phyloP scores from a whole-genome alignment of 1,140 invertebrate species.

The Drosophila tristis region DNA sequence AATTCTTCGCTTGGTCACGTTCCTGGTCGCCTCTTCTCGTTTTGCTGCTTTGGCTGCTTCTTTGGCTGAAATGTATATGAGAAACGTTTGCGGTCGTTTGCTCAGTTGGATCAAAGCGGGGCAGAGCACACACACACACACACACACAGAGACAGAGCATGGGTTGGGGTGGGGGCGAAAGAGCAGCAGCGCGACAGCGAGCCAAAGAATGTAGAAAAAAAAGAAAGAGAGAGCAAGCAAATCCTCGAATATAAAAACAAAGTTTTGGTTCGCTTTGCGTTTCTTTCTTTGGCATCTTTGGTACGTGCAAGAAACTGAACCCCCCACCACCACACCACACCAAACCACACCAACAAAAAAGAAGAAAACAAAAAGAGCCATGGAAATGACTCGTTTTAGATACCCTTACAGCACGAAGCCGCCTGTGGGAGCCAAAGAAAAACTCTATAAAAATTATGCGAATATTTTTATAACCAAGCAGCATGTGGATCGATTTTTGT shows the following conservation, averaged over 20 bases:
- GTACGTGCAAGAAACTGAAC: slow-evolving; percentile 61
- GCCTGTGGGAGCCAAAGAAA: too few species aligned
- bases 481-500: too few species aligned
- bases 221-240: slow-evolving; percentile 10
- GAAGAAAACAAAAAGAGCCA: too few species aligned
- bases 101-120: slow-evolving; percentile 24
- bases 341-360: not conserved
- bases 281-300: slow-evolving; percentile 51
- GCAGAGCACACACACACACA: too few species aligned
- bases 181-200: too few species aligned
- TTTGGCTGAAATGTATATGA: slow-evolving; percentile 47
- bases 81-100: slow-evolving; percentile 47
- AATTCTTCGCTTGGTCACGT: slow-evolving; percentile 50
- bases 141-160: too few species aligned
- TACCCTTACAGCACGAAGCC: too few species aligned
- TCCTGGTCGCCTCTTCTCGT: slow-evolving; percentile 16
- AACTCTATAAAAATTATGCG: too few species aligned
- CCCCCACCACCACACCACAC: too few species aligned
- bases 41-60: not conserved
- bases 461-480: too few species aligned
- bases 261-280: slow-evolving; percentile 40
- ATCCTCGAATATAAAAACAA: slow-evolving; percentile 48
- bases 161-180: too few species aligned
- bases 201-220: not conserved
- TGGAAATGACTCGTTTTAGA: too few species aligned